phyloP scores from a whole-genome alignment of 2,113 vertebrate species.

The Semnopithecus entellus region DNA sequence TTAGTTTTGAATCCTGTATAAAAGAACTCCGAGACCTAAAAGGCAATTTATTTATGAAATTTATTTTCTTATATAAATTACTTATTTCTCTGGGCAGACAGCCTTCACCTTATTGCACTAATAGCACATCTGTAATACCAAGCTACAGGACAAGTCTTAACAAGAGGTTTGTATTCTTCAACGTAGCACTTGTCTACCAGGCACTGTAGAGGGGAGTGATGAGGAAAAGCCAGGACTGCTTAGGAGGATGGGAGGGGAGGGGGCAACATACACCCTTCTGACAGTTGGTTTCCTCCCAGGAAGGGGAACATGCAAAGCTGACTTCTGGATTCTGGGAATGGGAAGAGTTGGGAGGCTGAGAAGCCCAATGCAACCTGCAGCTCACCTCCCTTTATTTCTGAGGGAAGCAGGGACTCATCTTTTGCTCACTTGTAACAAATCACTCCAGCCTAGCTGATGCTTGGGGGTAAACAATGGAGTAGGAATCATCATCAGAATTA shows the following conservation, averaged over 20 bases:
- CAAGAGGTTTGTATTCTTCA: constrained; percentile 82
- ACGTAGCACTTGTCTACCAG: constrained; percentile 82
- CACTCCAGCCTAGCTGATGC: constrained; percentile 40
- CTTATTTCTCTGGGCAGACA: constrained; percentile 85
- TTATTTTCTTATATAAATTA: constrained; percentile 89
- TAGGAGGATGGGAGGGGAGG: not conserved
- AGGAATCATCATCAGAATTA: constrained; percentile 1
- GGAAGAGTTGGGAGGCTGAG: not conserved
- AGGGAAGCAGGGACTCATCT: constrained; percentile 39
- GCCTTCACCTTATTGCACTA: constrained; percentile 88
- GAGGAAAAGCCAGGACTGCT: constrained; percentile 66
- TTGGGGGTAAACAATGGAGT: constrained; percentile 59
- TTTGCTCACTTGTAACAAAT: constrained; percentile 52
- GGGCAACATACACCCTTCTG: constrained; percentile 20
- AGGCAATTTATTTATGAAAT: constrained; percentile 81
- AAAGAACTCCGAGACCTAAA: constrained; percentile 56
- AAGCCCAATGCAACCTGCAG: constrained; percentile 27
- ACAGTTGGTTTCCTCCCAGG: constrained; percentile 36
- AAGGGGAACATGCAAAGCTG: constrained; percentile 66
- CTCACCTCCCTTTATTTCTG: not conserved
- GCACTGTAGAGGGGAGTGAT: constrained; percentile 80
- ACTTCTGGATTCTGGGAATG: not conserved
- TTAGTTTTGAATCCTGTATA: not conserved
- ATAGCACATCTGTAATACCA: constrained; percentile 85
- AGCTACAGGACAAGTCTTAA: constrained; percentile 80